These are phyloP conservation scores for Halictus ligatus DNA, from an alignment of 2,888 invertebrate genomes.

Conservation along the genomic window DNA sequence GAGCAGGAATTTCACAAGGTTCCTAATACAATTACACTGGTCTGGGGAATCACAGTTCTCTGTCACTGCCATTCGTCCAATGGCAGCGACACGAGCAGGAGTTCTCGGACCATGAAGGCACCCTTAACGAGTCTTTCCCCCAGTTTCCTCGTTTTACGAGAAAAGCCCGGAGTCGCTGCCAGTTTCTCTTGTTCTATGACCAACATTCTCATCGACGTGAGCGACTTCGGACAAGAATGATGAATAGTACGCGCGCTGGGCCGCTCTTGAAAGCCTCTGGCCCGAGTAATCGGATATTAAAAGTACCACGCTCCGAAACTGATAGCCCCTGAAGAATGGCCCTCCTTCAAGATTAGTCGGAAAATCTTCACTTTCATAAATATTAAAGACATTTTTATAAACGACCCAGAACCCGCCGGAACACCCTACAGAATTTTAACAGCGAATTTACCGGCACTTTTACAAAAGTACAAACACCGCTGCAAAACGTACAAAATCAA, in stretches of 20 bases:
- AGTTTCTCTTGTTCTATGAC: constrained; percentile 11
- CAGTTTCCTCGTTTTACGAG: background rate
- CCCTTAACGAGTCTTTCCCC: background rate
- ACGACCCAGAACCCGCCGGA: background rate
- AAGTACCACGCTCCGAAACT: background rate
- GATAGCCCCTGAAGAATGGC: background rate
- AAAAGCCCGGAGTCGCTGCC: background rate
- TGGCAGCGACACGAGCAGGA: background rate
- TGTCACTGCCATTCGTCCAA: background rate
- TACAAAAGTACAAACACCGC: background rate
- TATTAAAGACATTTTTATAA: background rate
- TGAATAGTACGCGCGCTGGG: background rate
- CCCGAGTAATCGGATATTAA: constrained; percentile 18
- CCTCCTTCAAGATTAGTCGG: background rate
- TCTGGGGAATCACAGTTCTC: background rate
- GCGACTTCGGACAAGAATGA: constrained; percentile 23
- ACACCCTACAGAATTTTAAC: background rate
- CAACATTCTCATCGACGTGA: background rate
- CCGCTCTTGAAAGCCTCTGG: background rate
- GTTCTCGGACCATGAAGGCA: background rate
- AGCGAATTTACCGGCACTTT: background rate
- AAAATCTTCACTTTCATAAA: background rate
- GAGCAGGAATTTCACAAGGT: too few relatives aligned
- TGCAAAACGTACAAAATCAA: too few relatives aligned
- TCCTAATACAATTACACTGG: background rate